Evolutionary conservation across 1,140 invertebrate genomes (phyloP).

Genomic region (Sitobion miscanthi): DNA sequence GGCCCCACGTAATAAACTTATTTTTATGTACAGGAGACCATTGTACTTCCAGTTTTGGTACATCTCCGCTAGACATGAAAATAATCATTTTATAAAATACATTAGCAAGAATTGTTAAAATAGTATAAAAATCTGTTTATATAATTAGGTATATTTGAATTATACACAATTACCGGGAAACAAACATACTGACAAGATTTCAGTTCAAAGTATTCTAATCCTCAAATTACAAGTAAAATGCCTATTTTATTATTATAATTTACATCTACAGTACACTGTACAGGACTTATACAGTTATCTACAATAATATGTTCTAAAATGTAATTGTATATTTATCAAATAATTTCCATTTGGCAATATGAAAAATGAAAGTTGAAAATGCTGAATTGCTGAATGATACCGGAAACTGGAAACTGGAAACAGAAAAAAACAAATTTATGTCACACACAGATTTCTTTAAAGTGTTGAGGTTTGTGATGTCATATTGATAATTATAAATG

Average conservation of each 20-base stretch:
- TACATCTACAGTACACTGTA: background rate
- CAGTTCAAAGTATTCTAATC: background rate
- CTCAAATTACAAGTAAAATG: background rate
- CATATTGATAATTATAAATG: no score
- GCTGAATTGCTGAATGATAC: no score
- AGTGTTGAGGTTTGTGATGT: no score
- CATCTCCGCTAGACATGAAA: constrained; percentile 60
- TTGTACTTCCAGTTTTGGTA: constrained; percentile 73
- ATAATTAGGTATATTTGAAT: background rate
- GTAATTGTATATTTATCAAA: background rate
- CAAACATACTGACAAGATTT: constrained; percentile 20
- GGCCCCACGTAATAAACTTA: constrained; percentile 86
- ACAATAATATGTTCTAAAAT: background rate
- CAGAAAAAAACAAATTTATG: no score
- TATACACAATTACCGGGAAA: background rate
- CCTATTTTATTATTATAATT: background rate
- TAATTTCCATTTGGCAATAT: background rate
- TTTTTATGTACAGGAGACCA: constrained; percentile 81
- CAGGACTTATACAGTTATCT: background rate
- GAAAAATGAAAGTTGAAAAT: background rate
- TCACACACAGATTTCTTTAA: no score
- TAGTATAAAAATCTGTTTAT: background rate
- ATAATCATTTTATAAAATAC: background rate
- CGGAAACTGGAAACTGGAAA: no score
- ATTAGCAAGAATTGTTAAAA: background rate